Evolutionary conservation across 2,797 vertebrate genomes (phyloP).

Genomic region (Sebastes baramenuke): DNA sequence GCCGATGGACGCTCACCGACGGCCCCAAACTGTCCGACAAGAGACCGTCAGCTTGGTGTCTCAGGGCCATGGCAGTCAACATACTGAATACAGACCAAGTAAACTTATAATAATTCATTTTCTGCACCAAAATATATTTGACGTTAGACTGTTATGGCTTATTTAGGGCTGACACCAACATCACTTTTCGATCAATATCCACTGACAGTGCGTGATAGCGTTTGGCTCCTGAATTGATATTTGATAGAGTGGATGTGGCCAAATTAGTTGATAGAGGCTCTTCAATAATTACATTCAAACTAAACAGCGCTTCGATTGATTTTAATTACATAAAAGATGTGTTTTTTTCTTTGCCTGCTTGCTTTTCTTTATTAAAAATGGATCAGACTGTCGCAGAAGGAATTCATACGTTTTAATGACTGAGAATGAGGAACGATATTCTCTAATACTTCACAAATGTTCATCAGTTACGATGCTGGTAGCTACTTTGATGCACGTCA

Average conservation of each 20-base stretch:
- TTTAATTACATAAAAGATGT: slow-evolving; percentile 42
- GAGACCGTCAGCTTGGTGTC: too few relatives aligned
- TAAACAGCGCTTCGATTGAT: slow-evolving; percentile 33
- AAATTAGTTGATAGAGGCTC: slow-evolving; percentile 13
- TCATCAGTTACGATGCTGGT: not conserved
- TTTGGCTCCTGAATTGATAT: slow-evolving; percentile 13
- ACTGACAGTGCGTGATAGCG: not conserved
- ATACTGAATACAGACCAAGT: not conserved
- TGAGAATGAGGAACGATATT: slow-evolving; percentile 7
- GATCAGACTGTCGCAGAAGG: slow-evolving; percentile 31
- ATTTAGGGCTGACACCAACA: not conserved
- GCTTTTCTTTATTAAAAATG: slow-evolving; percentile 48
- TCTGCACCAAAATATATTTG: not conserved
- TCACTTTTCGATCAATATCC: slow-evolving; percentile 18
- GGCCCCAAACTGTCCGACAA: too few relatives aligned
- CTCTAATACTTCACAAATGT: slow-evolving; percentile 17
- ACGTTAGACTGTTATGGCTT: slow-evolving; percentile 9
- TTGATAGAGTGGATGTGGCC: slow-evolving; percentile 10
- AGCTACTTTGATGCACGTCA: not conserved
- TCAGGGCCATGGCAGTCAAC: not conserved
- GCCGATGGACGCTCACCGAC: too few relatives aligned
- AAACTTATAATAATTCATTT: not conserved
- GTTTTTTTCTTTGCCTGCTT: slow-evolving; percentile 15
- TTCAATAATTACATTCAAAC: slow-evolving; percentile 44
- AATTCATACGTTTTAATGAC: slow-evolving; percentile 27